Base-by-base conservation (phyloP, 2,113 vertebrate genomes). In the Astatoreochromis straeleni region DNA sequence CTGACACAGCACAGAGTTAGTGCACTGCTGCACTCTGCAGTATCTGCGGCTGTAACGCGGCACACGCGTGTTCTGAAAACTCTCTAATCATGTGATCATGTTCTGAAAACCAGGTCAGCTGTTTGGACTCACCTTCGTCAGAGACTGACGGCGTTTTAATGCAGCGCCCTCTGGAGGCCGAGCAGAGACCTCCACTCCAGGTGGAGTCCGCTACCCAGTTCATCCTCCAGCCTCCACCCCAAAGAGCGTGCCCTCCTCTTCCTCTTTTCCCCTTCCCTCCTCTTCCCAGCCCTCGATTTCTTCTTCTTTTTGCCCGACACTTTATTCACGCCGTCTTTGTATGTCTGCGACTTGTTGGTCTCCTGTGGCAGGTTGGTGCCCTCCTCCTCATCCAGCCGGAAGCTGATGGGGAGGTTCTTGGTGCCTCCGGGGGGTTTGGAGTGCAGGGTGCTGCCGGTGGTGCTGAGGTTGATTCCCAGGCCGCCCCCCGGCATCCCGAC, bases 191-290 rank as follows among this genome's bases (percentile, higher is more conserved):
- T 93, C 94, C 95, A 89, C 1, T 96, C 96, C 91, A 90, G 90
- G 81, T 40, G 94, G 80, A 90, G 88, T 5, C 87, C 35, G 0
- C 95, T 97, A 6, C 93, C 95, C 1, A 90, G 73, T 13, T 88
- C 14, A 1, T 94, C 88, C 14, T 85, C 57, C 85, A 5, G 78
- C n/a, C 84, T 92, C 88, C 94, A 80, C 5, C 85, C 89, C 57
- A 97, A 26, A 0, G 98, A 97, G 7, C 98, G 97, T 4, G 97
- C 95, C 88, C 97, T 84, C 85, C 98, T 97, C 91, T 97, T 98
- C 91, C 97, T 97, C 96, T 99, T 98, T 57, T 98, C 99, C 3
- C 98, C 98, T 1, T 99, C 98, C 92, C 98, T 97, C 86, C 97
- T 97, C 90, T 97, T 98, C 7, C 98, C 98, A 1, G 96, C 94